Conservation (phyloP, 2,113 vertebrate species). For the Aythya baeri region DNA sequence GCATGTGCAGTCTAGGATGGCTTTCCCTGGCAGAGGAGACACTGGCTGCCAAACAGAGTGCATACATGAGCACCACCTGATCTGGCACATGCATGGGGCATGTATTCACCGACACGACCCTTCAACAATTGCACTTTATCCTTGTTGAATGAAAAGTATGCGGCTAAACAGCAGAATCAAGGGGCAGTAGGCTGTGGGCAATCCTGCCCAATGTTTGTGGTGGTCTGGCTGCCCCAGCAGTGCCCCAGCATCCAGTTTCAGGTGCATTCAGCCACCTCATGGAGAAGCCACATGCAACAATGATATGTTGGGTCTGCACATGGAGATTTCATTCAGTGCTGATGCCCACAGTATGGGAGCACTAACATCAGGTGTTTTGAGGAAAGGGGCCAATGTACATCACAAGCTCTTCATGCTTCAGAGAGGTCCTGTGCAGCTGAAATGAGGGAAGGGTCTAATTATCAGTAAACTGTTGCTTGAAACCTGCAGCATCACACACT, state of each 20-base stretch:
- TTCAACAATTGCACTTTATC: neutral
- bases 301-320: neutral
- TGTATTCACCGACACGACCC: neutral
- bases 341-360: neutral
- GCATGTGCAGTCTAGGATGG: neutral
- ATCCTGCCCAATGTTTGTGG: neutral
- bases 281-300: neutral
- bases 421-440: neutral
- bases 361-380: neutral
- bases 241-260: neutral
- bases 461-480: neutral
- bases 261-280: neutral
- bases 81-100: neutral
- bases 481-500: neutral
- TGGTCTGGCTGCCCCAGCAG: neutral
- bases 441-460: neutral
- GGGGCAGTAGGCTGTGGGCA: neutral
- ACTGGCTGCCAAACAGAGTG: neutral
- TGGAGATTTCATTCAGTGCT: neutral
- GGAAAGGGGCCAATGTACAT: neutral
- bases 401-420: neutral
- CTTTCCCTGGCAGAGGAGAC: neutral
- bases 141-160: neutral
- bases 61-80: neutral
- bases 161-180: neutral